Evolutionary conservation across 1,140 invertebrate species (phyloP).

Genomic region (Formica exsecta): DNA sequence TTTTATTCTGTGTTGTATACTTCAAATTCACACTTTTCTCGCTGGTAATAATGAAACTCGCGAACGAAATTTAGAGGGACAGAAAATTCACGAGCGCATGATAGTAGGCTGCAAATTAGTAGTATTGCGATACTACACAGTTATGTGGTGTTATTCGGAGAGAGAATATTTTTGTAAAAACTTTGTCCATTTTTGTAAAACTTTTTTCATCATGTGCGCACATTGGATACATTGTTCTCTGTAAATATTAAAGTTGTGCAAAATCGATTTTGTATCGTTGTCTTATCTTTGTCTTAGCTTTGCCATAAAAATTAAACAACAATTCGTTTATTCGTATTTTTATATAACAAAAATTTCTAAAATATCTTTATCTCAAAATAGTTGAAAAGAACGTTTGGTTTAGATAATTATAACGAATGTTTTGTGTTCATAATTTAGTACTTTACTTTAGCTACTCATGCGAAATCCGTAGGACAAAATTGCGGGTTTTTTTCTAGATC

Average conservation of each 20-base stretch:
- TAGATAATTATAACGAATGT: no score
- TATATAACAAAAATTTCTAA: background rate
- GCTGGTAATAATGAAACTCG: slow-evolving; percentile 10
- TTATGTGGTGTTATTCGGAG: no score
- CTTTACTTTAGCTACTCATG: background rate
- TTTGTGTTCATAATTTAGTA: background rate
- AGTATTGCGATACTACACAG: background rate
- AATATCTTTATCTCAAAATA: background rate
- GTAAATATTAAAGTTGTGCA: background rate
- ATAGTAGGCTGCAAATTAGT: slow-evolving; percentile 13
- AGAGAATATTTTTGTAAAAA: slow-evolving; percentile 30
- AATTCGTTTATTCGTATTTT: background rate
- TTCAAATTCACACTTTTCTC: background rate
- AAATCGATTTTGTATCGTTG: background rate
- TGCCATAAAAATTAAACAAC: background rate
- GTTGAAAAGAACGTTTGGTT: background rate
- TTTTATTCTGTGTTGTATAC: slow-evolving; percentile 44
- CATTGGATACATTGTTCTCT: background rate
- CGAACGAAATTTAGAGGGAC: slow-evolving; percentile 23
- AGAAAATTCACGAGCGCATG: slow-evolving; percentile 12
- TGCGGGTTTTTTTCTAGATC: background rate
- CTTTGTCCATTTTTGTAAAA: slow-evolving; percentile 7
- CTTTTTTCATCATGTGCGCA: background rate
- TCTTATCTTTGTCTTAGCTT: background rate
- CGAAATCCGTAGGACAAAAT: background rate